Conservation (phyloP, 2,113 vertebrate genomes). For the Sminthopsis crassicaudata region DNA sequence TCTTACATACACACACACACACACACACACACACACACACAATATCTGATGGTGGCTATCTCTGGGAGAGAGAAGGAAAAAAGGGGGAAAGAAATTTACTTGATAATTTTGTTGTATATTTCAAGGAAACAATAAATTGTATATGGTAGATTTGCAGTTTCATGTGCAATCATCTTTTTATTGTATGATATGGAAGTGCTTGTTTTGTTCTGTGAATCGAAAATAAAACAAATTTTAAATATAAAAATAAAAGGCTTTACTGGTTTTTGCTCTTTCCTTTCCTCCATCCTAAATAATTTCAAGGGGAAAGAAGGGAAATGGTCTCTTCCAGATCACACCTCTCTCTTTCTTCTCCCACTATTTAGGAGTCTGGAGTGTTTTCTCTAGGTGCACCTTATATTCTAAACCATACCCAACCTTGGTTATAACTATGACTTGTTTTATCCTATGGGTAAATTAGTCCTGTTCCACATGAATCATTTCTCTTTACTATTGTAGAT, state of each 20-base stretch:
- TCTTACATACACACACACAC: too few species aligned
- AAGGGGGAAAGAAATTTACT: too few species aligned
- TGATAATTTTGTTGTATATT: too few species aligned
- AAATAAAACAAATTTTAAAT: too few species aligned
- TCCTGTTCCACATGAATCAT: neutral
- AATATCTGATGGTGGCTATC: too few species aligned
- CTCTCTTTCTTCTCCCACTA: neutral
- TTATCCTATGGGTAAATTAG: neutral
- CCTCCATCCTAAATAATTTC: neutral
- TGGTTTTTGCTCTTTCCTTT: neutral
- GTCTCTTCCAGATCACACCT: neutral
- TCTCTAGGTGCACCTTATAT: neutral
- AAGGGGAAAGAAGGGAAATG: neutral
- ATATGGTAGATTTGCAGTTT: too few species aligned
- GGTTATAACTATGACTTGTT: neutral
- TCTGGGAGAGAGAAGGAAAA: too few species aligned
- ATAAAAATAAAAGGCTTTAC: neutral
- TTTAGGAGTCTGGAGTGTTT: neutral
- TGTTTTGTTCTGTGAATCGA: too few species aligned
- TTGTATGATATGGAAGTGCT: too few species aligned
- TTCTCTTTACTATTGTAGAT: neutral
- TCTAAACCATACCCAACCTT: neutral
- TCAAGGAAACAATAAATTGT: too few species aligned
- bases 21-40: too few species aligned
- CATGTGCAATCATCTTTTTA: too few species aligned